phyloP scores from a whole-genome alignment of 2,113 vertebrate genomes.

The Pseudopodoces humilis region DNA sequence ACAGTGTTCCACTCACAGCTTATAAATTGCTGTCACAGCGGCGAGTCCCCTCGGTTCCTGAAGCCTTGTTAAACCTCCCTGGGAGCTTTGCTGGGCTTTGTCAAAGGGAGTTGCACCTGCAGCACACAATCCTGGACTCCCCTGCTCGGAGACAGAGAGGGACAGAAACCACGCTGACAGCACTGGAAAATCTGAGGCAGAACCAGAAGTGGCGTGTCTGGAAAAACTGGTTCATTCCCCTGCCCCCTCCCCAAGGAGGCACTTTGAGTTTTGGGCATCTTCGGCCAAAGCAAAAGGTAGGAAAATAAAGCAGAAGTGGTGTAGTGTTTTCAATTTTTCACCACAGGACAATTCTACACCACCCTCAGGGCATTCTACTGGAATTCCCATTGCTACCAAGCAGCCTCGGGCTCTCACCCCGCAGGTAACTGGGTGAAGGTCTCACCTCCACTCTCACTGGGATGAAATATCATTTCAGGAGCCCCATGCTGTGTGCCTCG shows the following conservation, averaged over 20 bases:
- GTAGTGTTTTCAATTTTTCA: background rate
- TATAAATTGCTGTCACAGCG: constrained; percentile 23
- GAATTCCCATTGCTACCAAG: background rate
- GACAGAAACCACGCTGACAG: background rate
- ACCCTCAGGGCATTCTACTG: background rate
- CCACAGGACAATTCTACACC: background rate
- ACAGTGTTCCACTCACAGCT: background rate
- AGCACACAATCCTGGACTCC: background rate
- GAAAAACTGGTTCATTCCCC: background rate
- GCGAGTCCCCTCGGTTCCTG: background rate
- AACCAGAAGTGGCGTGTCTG: background rate
- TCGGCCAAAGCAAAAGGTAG: background rate
- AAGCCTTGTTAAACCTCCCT: background rate
- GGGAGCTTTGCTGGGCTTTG: background rate
- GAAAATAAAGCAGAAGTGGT: background rate
- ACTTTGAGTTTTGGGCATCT: background rate
- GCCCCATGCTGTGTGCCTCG: background rate
- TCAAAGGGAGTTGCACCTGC: background rate
- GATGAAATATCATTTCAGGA: background rate
- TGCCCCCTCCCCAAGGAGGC: accelerated
- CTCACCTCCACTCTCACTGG: background rate
- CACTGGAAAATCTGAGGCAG: background rate
- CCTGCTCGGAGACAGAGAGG: background rate
- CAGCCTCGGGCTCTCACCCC: background rate
- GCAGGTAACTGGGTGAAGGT: background rate